Evolutionary conservation across 2,888 invertebrate species (phyloP).

Genomic region (Thymelicus acteon): DNA sequence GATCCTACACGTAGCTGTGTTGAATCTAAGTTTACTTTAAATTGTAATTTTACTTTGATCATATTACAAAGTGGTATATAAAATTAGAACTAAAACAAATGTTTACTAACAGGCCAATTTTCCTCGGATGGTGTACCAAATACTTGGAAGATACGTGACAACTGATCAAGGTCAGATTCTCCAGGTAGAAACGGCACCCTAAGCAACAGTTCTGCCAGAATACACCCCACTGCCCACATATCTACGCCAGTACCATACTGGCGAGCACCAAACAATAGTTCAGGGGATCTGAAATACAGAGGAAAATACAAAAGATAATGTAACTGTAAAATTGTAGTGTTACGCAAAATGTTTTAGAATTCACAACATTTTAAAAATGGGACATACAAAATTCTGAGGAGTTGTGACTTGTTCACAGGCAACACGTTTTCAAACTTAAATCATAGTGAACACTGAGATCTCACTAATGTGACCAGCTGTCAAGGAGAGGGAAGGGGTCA

Average conservation of each 20-base stretch:
- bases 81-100: neutral
- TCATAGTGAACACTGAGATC: no score
- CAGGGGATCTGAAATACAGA: slow-evolving; percentile 88
- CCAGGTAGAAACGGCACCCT: slow-evolving; percentile 97
- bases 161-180: slow-evolving; percentile 98
- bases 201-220: slow-evolving; percentile 96
- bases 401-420: no score
- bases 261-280: slow-evolving; percentile 96
- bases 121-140: slow-evolving; percentile 97
- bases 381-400: no score
- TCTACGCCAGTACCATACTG: slow-evolving; percentile 98
- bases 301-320: neutral
- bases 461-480: no score
- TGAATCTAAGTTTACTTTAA: no score
- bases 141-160: slow-evolving; percentile 97
- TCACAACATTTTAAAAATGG: no score
- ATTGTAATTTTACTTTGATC: no score
- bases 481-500: no score
- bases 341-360: no score
- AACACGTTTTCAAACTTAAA: no score
- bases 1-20: no score
- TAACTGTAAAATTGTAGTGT: no score
- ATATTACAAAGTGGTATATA: neutral
- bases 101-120: slow-evolving; percentile 91
- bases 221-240: slow-evolving; percentile 99